Evolutionary conservation across 1,140 invertebrate species (phyloP), one percentile per base, ranked within the genome.

Genomic region (Atta texana): DNA sequence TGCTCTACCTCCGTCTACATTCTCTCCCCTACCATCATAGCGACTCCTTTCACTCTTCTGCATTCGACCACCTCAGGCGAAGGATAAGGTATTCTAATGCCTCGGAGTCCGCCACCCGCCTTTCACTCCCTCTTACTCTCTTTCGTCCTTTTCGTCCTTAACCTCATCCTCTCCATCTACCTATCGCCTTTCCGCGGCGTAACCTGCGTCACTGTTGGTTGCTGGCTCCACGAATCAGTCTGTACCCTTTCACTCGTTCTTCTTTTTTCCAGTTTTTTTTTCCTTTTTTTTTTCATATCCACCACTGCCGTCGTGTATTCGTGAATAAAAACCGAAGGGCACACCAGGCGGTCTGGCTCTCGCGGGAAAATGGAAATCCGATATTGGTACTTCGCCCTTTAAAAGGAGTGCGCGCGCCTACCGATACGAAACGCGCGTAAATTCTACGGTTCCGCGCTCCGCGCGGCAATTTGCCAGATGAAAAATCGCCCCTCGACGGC

Each of bases 31-130:
- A 82, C 69, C 87, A 86, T 53, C 76, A 53, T 18, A 59, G 34
- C 72, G 84, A 88, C 91, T 91, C 91, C 93, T 92, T 93, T 92
- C 91, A 90, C 85, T 91, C 84, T 74, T 90, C 82, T 63, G 63
- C 85, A 88, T 87, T 91, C 89, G 90, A 88, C 92, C 86, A 71
- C 76, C 80, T 63, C 68, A 66, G 64, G 78, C 64, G 64, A 76
- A 90, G 87, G 89, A 89, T 92, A 93, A 92, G 89, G 89, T 91
- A 94, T 93, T 93, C 89, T 88, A 93, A 90, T 93, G 93, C 91
- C 92, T 88, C 69, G 76, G 89, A 88, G 76, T 82, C 89, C 72
- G 53, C 61, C 72, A 44, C 61, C 44, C 24, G 61, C 63, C 75
- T 85, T 87, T 69, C 59, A 85, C 74, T 89, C 82, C 86, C 87